phyloP scores from a whole-genome alignment of 2,797 vertebrate species.

The Pogoniulus pusillus region DNA sequence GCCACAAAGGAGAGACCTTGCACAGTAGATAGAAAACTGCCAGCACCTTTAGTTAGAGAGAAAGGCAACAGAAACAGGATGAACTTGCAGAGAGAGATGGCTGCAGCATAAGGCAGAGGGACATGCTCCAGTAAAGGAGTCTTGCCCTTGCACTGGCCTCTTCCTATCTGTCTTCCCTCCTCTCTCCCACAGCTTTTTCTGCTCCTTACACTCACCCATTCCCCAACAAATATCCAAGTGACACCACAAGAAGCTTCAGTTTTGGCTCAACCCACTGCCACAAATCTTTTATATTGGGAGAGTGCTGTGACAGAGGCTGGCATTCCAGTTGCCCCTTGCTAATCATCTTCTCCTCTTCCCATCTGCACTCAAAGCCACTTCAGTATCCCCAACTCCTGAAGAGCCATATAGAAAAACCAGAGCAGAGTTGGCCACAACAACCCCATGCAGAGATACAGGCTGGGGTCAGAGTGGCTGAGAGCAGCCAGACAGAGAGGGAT shows the following conservation, averaged over 20 bases:
- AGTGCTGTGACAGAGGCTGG: neutral
- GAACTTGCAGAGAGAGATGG: neutral
- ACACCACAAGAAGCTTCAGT: neutral
- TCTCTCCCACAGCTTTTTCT: neutral
- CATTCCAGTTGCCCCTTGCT: neutral
- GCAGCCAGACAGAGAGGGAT: too few species aligned
- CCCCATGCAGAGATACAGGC: too few species aligned
- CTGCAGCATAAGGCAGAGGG: neutral
- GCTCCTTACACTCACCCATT: neutral
- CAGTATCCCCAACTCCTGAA: neutral
- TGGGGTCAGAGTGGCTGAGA: too few species aligned
- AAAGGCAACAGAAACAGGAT: neutral
- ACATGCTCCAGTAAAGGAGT: neutral
- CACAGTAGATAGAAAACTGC: neutral
- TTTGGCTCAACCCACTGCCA: neutral
- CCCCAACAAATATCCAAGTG: neutral
- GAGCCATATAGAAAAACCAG: neutral
- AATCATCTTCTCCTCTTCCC: neutral
- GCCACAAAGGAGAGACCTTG: neutral
- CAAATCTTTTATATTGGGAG: neutral
- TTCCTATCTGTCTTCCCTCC: neutral
- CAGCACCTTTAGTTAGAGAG: neutral
- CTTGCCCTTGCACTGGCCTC: neutral
- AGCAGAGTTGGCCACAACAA: too few species aligned
- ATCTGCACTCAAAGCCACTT: neutral